Evolutionary conservation across 2,113 vertebrate genomes (phyloP).

Genomic region (Craseonycteris thonglongyai): DNA sequence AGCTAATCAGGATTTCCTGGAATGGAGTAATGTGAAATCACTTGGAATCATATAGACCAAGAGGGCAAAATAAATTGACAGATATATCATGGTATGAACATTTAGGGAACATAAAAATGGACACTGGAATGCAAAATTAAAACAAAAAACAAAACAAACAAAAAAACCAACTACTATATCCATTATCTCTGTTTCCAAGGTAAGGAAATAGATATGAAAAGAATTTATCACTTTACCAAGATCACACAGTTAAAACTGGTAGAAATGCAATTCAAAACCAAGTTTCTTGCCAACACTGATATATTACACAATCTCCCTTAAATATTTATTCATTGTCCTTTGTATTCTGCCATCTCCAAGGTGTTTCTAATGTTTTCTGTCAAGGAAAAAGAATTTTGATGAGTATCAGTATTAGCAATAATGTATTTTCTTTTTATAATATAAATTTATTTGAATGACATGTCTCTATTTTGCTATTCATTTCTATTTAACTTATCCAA

Average conservation of each 20-base stretch:
- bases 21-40: neutral
- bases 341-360: neutral
- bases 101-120: neutral
- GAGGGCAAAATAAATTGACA: neutral
- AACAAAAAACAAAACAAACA: neutral
- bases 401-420: neutral
- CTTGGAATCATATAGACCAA: neutral
- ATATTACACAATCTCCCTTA: neutral
- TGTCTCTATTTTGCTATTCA: neutral
- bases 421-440: neutral
- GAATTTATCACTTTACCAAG: neutral
- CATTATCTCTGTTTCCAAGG: neutral
- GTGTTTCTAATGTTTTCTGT: neutral
- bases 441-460: neutral
- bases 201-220: neutral
- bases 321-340: neutral
- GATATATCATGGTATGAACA: neutral
- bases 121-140: neutral
- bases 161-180: neutral
- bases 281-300: neutral
- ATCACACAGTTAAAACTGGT: neutral
- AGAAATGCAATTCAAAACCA: neutral
- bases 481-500: neutral
- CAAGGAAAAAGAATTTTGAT: neutral
- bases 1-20: neutral